phyloP scores from a whole-genome alignment of 1,140 invertebrate species.

The Mylabris phalerata region DNA sequence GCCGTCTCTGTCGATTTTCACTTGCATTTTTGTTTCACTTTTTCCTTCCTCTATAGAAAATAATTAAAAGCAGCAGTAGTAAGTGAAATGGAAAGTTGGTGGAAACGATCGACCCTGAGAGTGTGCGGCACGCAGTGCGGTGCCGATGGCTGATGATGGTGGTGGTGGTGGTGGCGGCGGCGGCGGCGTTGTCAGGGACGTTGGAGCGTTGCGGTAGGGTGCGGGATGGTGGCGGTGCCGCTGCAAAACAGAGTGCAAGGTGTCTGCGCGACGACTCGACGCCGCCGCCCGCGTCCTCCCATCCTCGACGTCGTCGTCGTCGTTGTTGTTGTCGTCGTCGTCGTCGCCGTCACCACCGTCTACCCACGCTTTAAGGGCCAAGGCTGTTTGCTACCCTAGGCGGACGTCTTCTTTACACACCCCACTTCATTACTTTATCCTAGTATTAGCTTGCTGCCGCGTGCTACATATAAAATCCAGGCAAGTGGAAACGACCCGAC shows the following conservation, averaged over 20 bases:
- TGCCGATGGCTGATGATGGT: neutral
- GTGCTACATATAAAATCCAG: too few species aligned
- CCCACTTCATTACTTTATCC: neutral
- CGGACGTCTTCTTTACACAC: neutral
- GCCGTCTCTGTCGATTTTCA: too few species aligned
- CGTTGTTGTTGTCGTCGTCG: constrained; percentile 34
- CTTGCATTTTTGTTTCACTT: too few species aligned
- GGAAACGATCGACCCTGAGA: constrained; percentile 19
- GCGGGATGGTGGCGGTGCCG: constrained; percentile 10
- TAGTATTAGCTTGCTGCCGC: neutral
- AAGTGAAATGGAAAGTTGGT: constrained; percentile 1
- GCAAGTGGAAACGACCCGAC: too few species aligned
- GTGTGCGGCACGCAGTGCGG: constrained; percentile 18
- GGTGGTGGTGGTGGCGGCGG: neutral
- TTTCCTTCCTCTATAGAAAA: too few species aligned
- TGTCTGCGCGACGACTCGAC: constrained; percentile 46
- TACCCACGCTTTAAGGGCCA: constrained; percentile 30
- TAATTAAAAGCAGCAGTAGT: neutral
- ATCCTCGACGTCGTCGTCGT: constrained; percentile 36
- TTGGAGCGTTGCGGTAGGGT: neutral
- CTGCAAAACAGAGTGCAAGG: constrained; percentile 36
- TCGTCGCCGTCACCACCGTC: constrained; percentile 39
- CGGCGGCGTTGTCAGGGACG: neutral
- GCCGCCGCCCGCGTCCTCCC: constrained; percentile 33
- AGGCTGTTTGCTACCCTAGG: constrained; percentile 22